Evolutionary conservation across 2,888 invertebrate genomes (phyloP), one percentile per base, ranked within the genome.

Genomic region (Rhabditoides inermis): DNA sequence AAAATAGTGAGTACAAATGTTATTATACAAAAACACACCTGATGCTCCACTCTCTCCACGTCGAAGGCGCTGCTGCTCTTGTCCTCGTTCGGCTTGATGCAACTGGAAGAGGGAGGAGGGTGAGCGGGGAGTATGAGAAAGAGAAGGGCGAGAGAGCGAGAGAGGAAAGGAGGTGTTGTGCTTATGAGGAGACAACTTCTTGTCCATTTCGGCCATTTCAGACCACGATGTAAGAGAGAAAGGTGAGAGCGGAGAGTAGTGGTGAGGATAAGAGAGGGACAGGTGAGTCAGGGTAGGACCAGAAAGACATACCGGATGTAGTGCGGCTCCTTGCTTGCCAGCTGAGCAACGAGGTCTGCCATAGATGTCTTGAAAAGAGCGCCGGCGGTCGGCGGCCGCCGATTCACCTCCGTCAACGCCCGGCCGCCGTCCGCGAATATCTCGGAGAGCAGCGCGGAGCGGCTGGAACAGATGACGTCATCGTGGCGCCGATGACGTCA

Each of bases 351-450:
- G 53, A 95, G 82, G 41, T 88, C 85, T 25, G 86, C 80, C 88
- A 95, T 95, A 1, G 92, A 94, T 46, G 25, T 88, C 78, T 91
- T 90, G 83, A 95, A 95, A 49, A 90, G 81, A 0, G 88, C 87
- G 25, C 91, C 94, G 3, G 94, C 92, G 0, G 94, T 95, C 25
- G 86, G 83, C 0, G 95, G 95, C 1, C 95, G 83, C 75, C 92
- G 92, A 1, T 92, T 95, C 7, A 90, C 91, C 85, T 88, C 84
- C 36, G 85, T 84, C 68, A 94, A 88, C 72, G 89, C 84, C 72
- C 87, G 85, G 25, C 87, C 88, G 27, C 95, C 95, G 78, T 95
- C 95, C 0, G 92, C 94, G 91, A 92, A 95, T 90, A 95, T 91
- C 56, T 81, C 81, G 40, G 84, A 84, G 39, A 95, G 82, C 63